Conservation (phyloP, 2,888 invertebrate genomes). For the Bursaphelenchus okinawaensis region DNA sequence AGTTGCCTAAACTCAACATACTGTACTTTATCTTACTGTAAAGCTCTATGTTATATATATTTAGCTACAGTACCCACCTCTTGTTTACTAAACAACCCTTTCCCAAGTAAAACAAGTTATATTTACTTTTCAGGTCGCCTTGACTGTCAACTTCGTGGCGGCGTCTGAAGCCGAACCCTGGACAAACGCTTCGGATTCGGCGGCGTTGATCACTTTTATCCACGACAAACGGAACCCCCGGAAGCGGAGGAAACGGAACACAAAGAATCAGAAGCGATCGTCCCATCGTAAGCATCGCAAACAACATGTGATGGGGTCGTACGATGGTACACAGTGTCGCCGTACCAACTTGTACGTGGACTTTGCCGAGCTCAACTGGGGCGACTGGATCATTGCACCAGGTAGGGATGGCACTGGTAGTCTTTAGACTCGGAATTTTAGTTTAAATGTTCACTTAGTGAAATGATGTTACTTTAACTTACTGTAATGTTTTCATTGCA, state of each 20-base stretch:
- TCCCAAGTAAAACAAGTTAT: too few relatives aligned
- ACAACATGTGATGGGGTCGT: conserved; percentile 24
- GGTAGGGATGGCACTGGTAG: too few relatives aligned
- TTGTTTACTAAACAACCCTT: too few relatives aligned
- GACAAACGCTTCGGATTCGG: not conserved
- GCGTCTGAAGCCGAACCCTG: not conserved
- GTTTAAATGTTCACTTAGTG: too few relatives aligned
- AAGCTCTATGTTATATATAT: too few relatives aligned
- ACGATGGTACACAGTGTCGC: conserved; percentile 65
- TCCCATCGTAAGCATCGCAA: conserved; percentile 25
- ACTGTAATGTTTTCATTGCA: conserved; percentile 1
- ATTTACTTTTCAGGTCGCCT: conserved; percentile 12
- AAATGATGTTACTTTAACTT: not conserved
- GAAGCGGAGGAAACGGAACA: conserved; percentile 1
- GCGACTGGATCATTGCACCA: conserved; percentile 71
- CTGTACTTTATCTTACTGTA: too few relatives aligned
- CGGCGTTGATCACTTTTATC: conserved; percentile 13
- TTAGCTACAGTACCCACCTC: too few relatives aligned
- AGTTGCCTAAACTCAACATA: too few relatives aligned
- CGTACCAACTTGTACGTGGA: conserved; percentile 85
- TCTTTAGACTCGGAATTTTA: too few relatives aligned
- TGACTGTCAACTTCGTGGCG: conserved; percentile 15
- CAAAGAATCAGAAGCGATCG: conserved; percentile 13
- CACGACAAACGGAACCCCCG: not conserved
- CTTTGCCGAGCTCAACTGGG: conserved; percentile 93